A percentile compares a stretch with the other conserved stretches of the same genome.
These are phyloP conservation scores for Ophiodon elongatus DNA, from an alignment of 2,113 vertebrate species.

Conservation along the genomic window DNA sequence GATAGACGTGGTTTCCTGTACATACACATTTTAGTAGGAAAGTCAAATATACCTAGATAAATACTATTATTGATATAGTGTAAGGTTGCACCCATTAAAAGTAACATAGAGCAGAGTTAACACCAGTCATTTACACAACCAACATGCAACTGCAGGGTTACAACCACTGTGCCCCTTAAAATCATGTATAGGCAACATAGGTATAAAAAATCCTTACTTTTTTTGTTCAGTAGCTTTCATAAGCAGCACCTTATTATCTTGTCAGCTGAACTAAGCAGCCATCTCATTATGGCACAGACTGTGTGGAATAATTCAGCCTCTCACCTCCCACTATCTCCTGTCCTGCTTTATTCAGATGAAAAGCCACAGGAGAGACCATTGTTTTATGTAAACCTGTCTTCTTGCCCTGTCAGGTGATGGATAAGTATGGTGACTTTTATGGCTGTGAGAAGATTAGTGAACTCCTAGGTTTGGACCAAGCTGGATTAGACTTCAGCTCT, in stretches of 20 bases:
- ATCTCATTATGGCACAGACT: slow-evolving; percentile 6
- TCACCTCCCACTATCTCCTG: neutral
- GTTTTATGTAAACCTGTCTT: slow-evolving; percentile 11
- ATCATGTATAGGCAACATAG: neutral
- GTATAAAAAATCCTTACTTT: neutral
- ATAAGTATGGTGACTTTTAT: slow-evolving; percentile 95
- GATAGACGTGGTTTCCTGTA: neutral
- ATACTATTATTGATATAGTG: neutral
- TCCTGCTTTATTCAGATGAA: slow-evolving; percentile 10
- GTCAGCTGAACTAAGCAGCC: slow-evolving; percentile 5
- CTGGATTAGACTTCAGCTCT: slow-evolving; percentile 91
- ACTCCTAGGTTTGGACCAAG: slow-evolving; percentile 94
- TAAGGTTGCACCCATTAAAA: neutral
- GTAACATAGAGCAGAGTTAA: neutral
- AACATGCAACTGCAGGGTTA: neutral
- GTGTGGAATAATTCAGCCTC: slow-evolving; percentile 7
- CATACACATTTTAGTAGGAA: neutral
- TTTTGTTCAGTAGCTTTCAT: neutral
- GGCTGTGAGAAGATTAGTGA: slow-evolving; percentile 92
- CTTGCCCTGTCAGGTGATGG: slow-evolving; percentile 89
- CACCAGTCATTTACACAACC: neutral
- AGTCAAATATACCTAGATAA: neutral
- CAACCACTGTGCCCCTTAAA: neutral
- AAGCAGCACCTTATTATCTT: slow-evolving; percentile 8
- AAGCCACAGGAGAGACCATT: neutral